Percentiles rank a stretch among this genome's conserved stretches.
phyloP scores from a whole-genome alignment of 2,888 invertebrate genomes.

The Sinohyriopsis cumingii region DNA sequence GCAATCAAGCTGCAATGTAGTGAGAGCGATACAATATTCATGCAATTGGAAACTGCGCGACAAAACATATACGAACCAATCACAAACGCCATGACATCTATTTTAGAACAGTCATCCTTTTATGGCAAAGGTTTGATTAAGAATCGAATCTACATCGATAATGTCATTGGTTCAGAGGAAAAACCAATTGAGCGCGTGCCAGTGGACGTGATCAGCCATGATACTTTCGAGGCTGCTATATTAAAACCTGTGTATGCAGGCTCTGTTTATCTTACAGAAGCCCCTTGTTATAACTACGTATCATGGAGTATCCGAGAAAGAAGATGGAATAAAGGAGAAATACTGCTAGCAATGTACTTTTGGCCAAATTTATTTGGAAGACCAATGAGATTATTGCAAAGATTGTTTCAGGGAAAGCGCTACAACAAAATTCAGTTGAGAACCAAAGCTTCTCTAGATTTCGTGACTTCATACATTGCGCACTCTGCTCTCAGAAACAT shows the following conservation, averaged over 20 bases:
- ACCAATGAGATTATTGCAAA: constrained; percentile 13
- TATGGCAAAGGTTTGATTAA: constrained; percentile 29
- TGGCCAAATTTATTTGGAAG: constrained; percentile 10
- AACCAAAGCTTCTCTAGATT: constrained; percentile 12
- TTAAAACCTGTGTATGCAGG: constrained; percentile 17
- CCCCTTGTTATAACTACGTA: constrained; percentile 22
- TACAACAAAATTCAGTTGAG: constrained; percentile 8
- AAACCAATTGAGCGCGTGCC: constrained; percentile 22
- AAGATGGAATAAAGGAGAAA: constrained; percentile 30
- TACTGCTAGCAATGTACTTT: constrained; percentile 16
- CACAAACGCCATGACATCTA: constrained; percentile 10
- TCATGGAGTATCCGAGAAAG: constrained; percentile 25
- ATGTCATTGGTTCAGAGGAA: constrained; percentile 19
- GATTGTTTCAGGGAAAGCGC: constrained; percentile 9
- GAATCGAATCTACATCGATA: constrained; percentile 19
- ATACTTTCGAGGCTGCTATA: constrained; percentile 29
- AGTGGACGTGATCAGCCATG: constrained; percentile 31
- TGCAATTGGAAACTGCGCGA: constrained; percentile 22
- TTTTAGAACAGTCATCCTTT: constrained; percentile 18
- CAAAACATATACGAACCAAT: constrained; percentile 19
- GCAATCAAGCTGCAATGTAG: constrained; percentile 13
- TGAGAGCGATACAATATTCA: constrained; percentile 20
- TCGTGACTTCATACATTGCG: constrained; percentile 20
- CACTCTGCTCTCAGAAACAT: constrained; percentile 18
- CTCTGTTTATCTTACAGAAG: constrained; percentile 17